Base-by-base conservation (phyloP, 2,113 vertebrate genomes). In the Lota lota region DNA sequence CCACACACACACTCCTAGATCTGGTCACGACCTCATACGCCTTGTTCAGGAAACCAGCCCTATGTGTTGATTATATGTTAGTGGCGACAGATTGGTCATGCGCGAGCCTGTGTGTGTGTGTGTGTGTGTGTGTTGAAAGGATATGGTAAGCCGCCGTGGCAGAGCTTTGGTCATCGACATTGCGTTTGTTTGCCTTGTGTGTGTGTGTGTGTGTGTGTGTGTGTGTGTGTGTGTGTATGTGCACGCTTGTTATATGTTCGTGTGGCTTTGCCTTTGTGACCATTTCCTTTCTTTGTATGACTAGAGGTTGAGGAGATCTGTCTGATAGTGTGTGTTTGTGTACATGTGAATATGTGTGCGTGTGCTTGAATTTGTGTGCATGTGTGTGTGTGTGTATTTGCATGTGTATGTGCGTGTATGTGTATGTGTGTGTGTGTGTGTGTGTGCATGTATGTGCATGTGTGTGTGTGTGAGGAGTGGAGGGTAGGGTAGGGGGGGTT, bases 21-120 rank as follows among this genome's bases (percentile, higher is more conserved):
- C 36, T 40, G 36, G 36, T 40, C 36, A 11, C 5, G 36, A 40
- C 36, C 36, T 6, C 5, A 11, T 6, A 40, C 36, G 36, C 72
- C 70, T 6, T 77, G 84, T 80, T 69, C 62, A 20, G 74, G 69
- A 87, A 87, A 87, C 86, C 86, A 59, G 76, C 72, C 77, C 40
- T 24, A 61, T 50, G 83, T 87, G 87, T 80, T 74, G 67, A 90
- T 88, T 88, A 88, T 71, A 87, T 70, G 85, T 80, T 82, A 86
- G 77, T 77, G 83, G 64, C 73, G 76, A 16, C 33, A 24, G 68
- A 61, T 79, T 63, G 83, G 80, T 86, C 36, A 40, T 11, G 11
- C 36, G 7, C 36, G 7, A 10, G 36, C 11, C 6, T 40, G 36
- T 40, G 3, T 5, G 36, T 40, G 36, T 69, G 69, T 81, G 81